A percentile compares a stretch with the other conserved stretches of the same genome.
Evolutionary conservation across 1,140 invertebrate genomes (phyloP).

Genomic region (Camponotus pennsylvanicus): DNA sequence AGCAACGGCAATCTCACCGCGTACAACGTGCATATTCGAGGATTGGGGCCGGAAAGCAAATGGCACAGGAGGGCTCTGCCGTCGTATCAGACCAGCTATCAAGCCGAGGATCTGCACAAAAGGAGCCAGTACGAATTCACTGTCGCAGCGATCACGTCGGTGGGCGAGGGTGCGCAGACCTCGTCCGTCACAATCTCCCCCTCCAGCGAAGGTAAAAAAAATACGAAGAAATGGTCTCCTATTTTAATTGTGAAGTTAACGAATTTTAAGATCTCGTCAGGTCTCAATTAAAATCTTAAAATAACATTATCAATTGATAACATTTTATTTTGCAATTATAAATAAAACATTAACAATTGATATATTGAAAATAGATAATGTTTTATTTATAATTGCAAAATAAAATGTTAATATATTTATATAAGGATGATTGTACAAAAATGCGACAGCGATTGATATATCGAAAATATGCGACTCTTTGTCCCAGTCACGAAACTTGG

Average conservation of each 20-base stretch:
- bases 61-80: conserved; percentile 81
- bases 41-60: conserved; percentile 82
- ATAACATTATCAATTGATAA: neutral
- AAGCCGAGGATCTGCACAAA: conserved; percentile 85
- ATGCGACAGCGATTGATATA: neutral
- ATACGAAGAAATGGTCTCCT: too few relatives aligned
- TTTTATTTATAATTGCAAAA: neutral
- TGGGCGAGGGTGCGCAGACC: conserved; percentile 93
- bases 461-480: conserved; percentile 30
- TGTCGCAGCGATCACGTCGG: conserved; percentile 92
- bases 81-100: conserved; percentile 85
- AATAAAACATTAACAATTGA: neutral
- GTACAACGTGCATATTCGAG: conserved; percentile 85
- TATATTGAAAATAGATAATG: too few relatives aligned
- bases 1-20: conserved; percentile 88
- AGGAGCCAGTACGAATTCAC: conserved; percentile 89
- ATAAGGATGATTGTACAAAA: conserved; percentile 10
- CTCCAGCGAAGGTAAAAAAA: conserved; percentile 89
- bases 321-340: neutral
- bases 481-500: conserved; percentile 16
- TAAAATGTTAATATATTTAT: neutral
- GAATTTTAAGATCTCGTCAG: neutral
- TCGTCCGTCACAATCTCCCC: conserved; percentile 91
- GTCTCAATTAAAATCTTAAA: neutral
- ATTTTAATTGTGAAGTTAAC: neutral